These are phyloP conservation scores for Chelmon rostratus DNA, from an alignment of 2,797 vertebrate genomes.

Conservation along the genomic window DNA sequence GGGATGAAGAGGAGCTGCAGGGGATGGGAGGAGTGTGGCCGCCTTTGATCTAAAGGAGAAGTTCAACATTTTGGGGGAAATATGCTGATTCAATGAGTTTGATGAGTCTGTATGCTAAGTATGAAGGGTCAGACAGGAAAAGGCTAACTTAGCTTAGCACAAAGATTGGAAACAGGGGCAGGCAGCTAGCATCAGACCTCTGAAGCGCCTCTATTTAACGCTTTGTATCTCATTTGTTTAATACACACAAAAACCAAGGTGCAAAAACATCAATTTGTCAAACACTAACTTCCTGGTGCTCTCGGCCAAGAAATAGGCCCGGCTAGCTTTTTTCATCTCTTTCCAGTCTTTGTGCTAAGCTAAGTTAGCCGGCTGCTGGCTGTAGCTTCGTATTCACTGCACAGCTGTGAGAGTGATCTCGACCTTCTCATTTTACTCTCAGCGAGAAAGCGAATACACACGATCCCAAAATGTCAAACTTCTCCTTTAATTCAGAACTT, in stretches of 20 bases:
- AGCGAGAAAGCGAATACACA: neutral
- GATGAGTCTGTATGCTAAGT: neutral
- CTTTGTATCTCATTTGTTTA: neutral
- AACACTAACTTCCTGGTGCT: neutral
- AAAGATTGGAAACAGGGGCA: neutral
- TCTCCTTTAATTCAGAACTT: constrained; percentile 2
- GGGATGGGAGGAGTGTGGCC: constrained; percentile 6
- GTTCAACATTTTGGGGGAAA: constrained; percentile 15
- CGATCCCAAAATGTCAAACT: constrained; percentile 5
- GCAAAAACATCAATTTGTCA: neutral
- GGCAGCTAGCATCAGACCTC: neutral
- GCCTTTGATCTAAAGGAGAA: constrained; percentile 35
- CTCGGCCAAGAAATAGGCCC: neutral
- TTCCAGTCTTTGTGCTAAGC: neutral
- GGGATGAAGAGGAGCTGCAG: constrained; percentile 26
- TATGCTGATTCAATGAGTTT: neutral
- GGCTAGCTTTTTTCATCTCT: neutral
- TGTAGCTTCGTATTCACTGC: neutral
- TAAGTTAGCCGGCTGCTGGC: neutral
- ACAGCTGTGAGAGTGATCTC: neutral
- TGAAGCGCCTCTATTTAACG: neutral
- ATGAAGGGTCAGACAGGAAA: neutral
- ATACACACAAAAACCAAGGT: neutral
- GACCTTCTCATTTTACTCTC: neutral
- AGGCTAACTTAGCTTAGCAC: neutral